Evolutionary conservation across 1,140 invertebrate genomes (phyloP).

Genomic region (Nomia melanderi): DNA sequence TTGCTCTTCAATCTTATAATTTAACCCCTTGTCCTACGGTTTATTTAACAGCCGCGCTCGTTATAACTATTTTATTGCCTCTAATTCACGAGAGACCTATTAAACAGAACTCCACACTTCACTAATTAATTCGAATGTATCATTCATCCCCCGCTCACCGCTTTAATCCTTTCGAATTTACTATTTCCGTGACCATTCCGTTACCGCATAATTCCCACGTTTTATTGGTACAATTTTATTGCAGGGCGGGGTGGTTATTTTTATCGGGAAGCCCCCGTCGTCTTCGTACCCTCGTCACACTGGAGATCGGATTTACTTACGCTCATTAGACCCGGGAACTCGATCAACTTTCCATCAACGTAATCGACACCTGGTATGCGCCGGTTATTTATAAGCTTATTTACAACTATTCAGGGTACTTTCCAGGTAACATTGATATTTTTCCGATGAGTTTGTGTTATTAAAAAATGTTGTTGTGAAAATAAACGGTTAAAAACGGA

Average conservation of each 20-base stretch:
- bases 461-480: too few species aligned
- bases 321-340: constrained; percentile 25
- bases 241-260: constrained; percentile 32
- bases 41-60: too few species aligned
- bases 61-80: too few species aligned
- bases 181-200: neutral
- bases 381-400: constrained; percentile 21
- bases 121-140: constrained; percentile 44
- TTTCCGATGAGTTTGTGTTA: too few species aligned
- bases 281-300: neutral
- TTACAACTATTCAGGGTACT: neutral
- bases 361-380: neutral
- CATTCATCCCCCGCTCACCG: neutral
- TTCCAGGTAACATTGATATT: too few species aligned
- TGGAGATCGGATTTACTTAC: constrained; percentile 21
- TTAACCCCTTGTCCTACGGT: too few species aligned
- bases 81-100: too few species aligned
- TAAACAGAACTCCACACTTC: too few species aligned
- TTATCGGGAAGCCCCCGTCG: constrained; percentile 16
- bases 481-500: too few species aligned
- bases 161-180: neutral
- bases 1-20: too few species aligned
- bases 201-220: constrained; percentile 25
- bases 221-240: constrained; percentile 33
- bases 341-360: constrained; percentile 2